Conservation (phyloP, 1,140 invertebrate species). For the Nasonia vitripennis region DNA sequence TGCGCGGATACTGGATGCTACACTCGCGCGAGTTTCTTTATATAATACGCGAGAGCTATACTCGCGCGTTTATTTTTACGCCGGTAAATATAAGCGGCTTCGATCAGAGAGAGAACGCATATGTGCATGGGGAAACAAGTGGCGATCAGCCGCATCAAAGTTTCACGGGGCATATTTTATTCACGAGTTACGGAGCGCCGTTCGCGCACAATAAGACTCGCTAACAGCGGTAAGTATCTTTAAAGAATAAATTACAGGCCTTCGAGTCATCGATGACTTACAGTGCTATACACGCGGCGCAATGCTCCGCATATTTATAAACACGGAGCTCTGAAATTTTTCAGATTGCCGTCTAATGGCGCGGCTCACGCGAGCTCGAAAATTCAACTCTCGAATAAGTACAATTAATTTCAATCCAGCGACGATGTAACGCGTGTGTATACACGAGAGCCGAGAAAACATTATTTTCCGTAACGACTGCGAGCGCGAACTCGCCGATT, state of each 20-base stretch:
- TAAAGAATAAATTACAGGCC: neutral
- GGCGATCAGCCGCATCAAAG: neutral
- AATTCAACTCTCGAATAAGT: neutral
- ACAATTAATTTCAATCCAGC: neutral
- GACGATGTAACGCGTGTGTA: neutral
- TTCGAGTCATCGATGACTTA: neutral
- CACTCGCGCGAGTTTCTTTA: no score
- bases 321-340: neutral
- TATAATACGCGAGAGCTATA: no score
- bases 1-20: neutral
- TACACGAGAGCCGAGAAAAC: neutral
- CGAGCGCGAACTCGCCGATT: neutral
- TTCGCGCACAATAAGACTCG: neutral
- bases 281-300: neutral
- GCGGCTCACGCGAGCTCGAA: neutral
- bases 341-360: neutral
- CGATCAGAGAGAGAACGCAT: no score
- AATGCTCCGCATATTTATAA: neutral
- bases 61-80: no score
- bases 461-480: neutral
- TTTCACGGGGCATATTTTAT: neutral
- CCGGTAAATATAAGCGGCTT: no score
- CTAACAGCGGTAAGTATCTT: neutral
- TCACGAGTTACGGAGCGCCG: neutral
- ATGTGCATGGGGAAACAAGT: neutral